A percentile compares a stretch with the other conserved stretches of the same genome.
phyloP scores from a whole-genome alignment of 2,113 vertebrate species.

The Syngnathoides biaculeatus region DNA sequence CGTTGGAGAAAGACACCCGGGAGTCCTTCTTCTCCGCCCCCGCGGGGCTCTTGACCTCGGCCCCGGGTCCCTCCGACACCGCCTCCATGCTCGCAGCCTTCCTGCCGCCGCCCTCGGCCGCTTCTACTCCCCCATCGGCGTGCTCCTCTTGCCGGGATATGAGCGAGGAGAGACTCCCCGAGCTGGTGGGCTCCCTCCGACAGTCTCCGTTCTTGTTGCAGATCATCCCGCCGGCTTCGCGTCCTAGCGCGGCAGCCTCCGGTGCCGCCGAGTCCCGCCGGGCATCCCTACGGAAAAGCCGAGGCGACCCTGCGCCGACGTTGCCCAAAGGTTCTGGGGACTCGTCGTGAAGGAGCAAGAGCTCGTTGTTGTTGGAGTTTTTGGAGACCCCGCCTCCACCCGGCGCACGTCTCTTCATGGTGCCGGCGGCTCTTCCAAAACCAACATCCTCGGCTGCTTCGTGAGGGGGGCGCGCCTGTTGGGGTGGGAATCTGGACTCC shows the following conservation, averaged over 20 bases:
- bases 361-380: constrained; percentile 67
- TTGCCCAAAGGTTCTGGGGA: constrained; percentile 50
- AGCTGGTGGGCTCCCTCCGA: constrained; percentile 70
- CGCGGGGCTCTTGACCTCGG: constrained; percentile 59
- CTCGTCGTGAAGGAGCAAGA: constrained; percentile 50
- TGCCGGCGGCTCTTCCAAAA: constrained; percentile 28
- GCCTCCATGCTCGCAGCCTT: constrained; percentile 65
- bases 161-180: constrained; percentile 72
- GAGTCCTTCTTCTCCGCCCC: constrained; percentile 75
- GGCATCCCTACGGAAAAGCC: constrained; percentile 56
- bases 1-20: constrained; percentile 79
- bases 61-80: constrained; percentile 56
- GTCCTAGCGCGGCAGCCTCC: constrained; percentile 35
- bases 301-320: constrained; percentile 29
- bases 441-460: constrained; percentile 44
- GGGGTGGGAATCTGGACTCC: constrained; percentile 41
- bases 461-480: constrained; percentile 27
- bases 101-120: constrained; percentile 47
- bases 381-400: constrained; percentile 72
- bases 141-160: constrained; percentile 68
- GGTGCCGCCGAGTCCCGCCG: constrained; percentile 29
- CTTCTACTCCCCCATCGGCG: constrained; percentile 54
- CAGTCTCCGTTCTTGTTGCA: constrained; percentile 81
- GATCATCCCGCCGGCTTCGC: constrained; percentile 67
- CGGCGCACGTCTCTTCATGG: constrained; percentile 60